Evolutionary conservation across 2,797 vertebrate species (phyloP).

Genomic region (Bovichtus diacanthus): DNA sequence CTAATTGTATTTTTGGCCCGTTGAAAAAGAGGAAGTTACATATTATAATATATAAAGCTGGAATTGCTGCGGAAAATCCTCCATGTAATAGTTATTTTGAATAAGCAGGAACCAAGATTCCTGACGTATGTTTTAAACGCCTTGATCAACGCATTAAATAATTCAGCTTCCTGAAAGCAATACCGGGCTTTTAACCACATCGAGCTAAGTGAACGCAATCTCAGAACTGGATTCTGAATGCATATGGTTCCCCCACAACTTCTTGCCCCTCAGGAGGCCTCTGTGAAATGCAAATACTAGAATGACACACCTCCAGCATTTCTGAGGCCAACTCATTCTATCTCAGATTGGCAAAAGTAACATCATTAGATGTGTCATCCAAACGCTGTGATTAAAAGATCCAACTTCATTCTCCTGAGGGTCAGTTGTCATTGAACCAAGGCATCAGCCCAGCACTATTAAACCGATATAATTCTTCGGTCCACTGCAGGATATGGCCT

Average conservation of each 20-base stretch:
- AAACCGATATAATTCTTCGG: slow-evolving; percentile 11
- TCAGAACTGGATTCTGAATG: background rate
- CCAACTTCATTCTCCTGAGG: slow-evolving; percentile 76
- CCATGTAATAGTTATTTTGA: no score
- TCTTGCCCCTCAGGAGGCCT: slow-evolving; percentile 34
- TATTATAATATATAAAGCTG: no score
- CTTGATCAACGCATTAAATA: background rate
- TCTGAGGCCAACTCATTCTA: slow-evolving; percentile 68
- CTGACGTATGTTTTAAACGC: background rate
- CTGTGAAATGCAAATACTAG: slow-evolving; percentile 53
- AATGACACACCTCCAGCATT: slow-evolving; percentile 61
- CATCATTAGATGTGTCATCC: slow-evolving; percentile 77
- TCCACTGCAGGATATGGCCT: background rate
- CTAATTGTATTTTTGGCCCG: no score
- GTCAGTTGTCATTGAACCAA: slow-evolving; percentile 68
- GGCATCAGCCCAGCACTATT: slow-evolving; percentile 46
- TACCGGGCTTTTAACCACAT: background rate
- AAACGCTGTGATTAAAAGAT: slow-evolving; percentile 78
- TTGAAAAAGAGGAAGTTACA: no score
- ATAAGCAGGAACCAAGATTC: no score
- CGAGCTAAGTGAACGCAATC: background rate
- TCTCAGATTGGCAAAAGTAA: slow-evolving; percentile 73
- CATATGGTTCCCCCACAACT: slow-evolving; percentile 29
- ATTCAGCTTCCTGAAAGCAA: background rate
- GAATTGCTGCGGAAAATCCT: no score